Conservation (phyloP, 1,140 invertebrate genomes). For the Zaprionus tsacasi region DNA sequence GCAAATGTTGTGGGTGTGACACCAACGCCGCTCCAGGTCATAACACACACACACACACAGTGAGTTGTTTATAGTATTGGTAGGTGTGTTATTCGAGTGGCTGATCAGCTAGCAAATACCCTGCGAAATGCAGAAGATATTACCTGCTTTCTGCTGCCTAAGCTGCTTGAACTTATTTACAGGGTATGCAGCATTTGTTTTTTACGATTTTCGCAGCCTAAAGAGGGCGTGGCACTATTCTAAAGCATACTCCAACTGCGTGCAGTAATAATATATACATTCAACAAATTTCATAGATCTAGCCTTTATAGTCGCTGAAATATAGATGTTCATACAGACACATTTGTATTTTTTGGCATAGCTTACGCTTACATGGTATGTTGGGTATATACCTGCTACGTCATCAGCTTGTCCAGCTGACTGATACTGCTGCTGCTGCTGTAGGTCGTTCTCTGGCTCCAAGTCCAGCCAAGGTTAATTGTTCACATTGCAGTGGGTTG, state of each 20-base stretch:
- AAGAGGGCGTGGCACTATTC: too few species aligned
- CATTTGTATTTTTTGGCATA: too few species aligned
- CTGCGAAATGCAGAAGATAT: background rate
- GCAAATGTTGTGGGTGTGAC: constrained; percentile 76
- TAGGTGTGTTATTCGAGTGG: constrained; percentile 21
- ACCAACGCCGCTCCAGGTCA: constrained; percentile 79
- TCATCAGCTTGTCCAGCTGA: constrained; percentile 21
- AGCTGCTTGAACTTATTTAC: too few species aligned
- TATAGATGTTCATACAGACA: too few species aligned
- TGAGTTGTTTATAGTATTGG: constrained; percentile 5
- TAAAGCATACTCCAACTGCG: too few species aligned
- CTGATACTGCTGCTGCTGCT: constrained; percentile 52
- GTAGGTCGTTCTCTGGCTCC: constrained; percentile 75
- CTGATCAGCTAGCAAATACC: constrained; percentile 8
- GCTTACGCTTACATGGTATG: constrained; percentile 16
- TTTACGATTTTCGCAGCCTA: too few species aligned
- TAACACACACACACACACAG: constrained; percentile 50
- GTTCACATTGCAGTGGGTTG: constrained; percentile 69
- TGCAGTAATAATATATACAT: too few species aligned
- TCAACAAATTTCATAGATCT: too few species aligned
- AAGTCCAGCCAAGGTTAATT: constrained; percentile 80
- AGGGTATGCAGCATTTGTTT: too few species aligned
- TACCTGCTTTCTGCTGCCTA: too few species aligned
- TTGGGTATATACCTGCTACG: background rate
- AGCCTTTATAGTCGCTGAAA: too few species aligned